A percentile compares a stretch with the other conserved stretches of the same genome.
Evolutionary conservation across 2,797 vertebrate species (phyloP).

Genomic region (Thalassophryne amazonica): DNA sequence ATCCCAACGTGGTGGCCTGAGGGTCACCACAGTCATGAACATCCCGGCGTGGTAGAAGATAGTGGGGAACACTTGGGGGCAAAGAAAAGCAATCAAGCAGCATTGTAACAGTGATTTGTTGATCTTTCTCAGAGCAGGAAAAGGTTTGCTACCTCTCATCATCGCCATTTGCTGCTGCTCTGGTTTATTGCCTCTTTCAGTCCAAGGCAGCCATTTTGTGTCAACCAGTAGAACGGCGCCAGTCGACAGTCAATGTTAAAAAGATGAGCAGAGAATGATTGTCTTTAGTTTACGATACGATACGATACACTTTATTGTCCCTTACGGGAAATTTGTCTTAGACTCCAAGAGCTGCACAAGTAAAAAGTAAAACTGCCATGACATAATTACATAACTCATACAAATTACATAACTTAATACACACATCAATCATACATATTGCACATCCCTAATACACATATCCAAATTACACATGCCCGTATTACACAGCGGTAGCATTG

Average conservation of each 20-base stretch:
- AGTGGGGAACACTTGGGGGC: slow-evolving; percentile 10
- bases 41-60: slow-evolving; percentile 27
- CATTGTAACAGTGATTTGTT: slow-evolving; percentile 36
- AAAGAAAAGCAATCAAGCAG: slow-evolving; percentile 41
- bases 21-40: slow-evolving; percentile 33
- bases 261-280: too few species aligned
- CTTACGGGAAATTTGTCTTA: too few species aligned
- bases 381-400: too few species aligned
- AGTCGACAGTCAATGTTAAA: slow-evolving; percentile 20
- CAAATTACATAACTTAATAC: too few species aligned
- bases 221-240: slow-evolving; percentile 35
- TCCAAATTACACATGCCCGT: too few species aligned
- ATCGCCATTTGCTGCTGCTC: slow-evolving; percentile 37
- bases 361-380: too few species aligned
- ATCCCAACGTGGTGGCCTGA: slow-evolving; percentile 33
- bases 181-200: slow-evolving; percentile 50
- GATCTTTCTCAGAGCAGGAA: slow-evolving; percentile 34
- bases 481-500: too few species aligned
- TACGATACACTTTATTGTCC: too few species aligned
- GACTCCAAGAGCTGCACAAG: too few species aligned
- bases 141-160: slow-evolving; percentile 31
- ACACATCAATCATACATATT: too few species aligned
- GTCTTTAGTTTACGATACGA: too few species aligned
- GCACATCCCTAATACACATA: too few species aligned
- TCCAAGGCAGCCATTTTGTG: slow-evolving; percentile 70